Percentiles rank a stretch among this genome's conserved stretches.
phyloP scores from a whole-genome alignment of 2,797 vertebrate genomes.

The Hippoglossus hippoglossus region DNA sequence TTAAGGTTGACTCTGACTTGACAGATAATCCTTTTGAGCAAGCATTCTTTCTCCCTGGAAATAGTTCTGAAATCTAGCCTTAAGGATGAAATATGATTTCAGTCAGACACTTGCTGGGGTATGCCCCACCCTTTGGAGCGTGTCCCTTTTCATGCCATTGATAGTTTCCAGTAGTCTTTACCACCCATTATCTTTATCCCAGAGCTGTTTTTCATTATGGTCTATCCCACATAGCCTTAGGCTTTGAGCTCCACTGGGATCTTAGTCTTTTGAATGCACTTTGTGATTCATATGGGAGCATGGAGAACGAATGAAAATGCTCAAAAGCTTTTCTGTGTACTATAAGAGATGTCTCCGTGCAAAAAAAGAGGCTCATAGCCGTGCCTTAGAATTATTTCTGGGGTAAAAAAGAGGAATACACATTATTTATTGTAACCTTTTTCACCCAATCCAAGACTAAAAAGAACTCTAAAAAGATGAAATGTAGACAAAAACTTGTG shows the following conservation, averaged over 20 bases:
- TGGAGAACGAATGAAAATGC: neutral
- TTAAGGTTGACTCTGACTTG: constrained; percentile 9
- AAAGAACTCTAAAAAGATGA: neutral
- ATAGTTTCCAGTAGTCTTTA: constrained; percentile 57
- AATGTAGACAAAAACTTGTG: constrained; percentile 7
- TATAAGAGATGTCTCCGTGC: constrained; percentile 2
- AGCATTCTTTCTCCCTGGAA: constrained; percentile 21
- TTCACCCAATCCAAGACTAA: constrained; percentile 6
- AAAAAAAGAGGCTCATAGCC: constrained; percentile 6
- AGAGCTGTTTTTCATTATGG: constrained; percentile 51
- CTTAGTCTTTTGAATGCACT: constrained; percentile 32
- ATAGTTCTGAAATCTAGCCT: constrained; percentile 29
- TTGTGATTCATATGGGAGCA: constrained; percentile 35
- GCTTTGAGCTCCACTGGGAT: constrained; percentile 47
- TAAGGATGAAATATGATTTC: constrained; percentile 28
- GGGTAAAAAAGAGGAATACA: neutral
- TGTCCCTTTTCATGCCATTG: constrained; percentile 53
- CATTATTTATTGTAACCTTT: constrained; percentile 16
- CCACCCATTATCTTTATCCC: constrained; percentile 57
- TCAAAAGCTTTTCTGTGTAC: constrained; percentile 27
- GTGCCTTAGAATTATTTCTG: neutral
- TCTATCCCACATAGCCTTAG: constrained; percentile 55
- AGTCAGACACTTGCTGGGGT: constrained; percentile 30
- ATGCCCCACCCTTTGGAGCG: constrained; percentile 12
- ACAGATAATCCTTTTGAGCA: constrained; percentile 19